These are phyloP conservation scores for Tanytarsus gracilentus DNA, from an alignment of 2,888 invertebrate genomes.

Conservation along the genomic window DNA sequence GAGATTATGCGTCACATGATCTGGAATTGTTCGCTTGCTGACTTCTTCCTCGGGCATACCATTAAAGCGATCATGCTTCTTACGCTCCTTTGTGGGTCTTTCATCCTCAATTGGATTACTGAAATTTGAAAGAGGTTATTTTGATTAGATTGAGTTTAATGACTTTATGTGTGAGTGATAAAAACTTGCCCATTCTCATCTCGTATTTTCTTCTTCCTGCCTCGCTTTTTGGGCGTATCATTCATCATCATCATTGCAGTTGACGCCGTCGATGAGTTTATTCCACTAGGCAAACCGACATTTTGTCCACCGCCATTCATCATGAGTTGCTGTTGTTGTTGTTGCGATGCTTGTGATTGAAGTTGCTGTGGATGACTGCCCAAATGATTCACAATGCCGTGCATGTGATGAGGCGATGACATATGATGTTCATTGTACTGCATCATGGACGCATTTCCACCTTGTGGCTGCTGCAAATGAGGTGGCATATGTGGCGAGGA, in stretches of 20 bases:
- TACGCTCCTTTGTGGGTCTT: constrained; percentile 65
- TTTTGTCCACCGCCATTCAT: constrained; percentile 35
- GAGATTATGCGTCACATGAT: constrained; percentile 85
- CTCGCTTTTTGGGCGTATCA: constrained; percentile 66
- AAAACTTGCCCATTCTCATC: constrained; percentile 50
- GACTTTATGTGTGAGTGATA: neutral
- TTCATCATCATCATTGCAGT: constrained; percentile 39
- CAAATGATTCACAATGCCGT: constrained; percentile 31
- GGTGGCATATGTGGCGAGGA: constrained; percentile 20
- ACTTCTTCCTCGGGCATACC: constrained; percentile 97
- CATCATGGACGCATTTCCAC: constrained; percentile 25
- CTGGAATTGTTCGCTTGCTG: constrained; percentile 83
- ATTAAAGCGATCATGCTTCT: constrained; percentile 91
- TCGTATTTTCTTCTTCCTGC: constrained; percentile 75
- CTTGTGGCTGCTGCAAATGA: constrained; percentile 4
- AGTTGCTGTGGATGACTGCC: constrained; percentile 20
- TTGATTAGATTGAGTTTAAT: neutral
- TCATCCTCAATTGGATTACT: constrained; percentile 27
- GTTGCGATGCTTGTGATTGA: constrained; percentile 42
- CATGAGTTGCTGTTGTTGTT: constrained; percentile 11
- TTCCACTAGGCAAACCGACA: constrained; percentile 37
- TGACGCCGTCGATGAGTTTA: too few species aligned
- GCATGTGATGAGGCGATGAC: constrained; percentile 32
- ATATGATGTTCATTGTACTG: constrained; percentile 26
- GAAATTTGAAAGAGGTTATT: neutral